phyloP scores from a whole-genome alignment of 2,888 invertebrate genomes.

The Caradrina kadenii region DNA sequence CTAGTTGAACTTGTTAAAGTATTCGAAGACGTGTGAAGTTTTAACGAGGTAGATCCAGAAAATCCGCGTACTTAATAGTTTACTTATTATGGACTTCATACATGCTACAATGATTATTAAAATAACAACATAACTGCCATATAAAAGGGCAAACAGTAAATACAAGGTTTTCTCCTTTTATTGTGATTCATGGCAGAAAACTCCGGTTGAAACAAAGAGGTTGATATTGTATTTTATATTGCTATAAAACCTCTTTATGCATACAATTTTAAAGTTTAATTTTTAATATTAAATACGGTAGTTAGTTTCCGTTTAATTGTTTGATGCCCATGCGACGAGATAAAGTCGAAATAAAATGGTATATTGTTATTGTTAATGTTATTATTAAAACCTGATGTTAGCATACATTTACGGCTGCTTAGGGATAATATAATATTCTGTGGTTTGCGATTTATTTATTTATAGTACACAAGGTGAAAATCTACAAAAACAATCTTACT shows the following conservation, averaged over 20 bases:
- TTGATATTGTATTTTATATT: neutral
- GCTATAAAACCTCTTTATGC: conserved; percentile 11
- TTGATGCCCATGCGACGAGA: conserved; percentile 19
- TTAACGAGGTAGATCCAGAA: conserved; percentile 77
- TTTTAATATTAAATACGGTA: conserved; percentile 9
- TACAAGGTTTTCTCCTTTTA: conserved; percentile 51
- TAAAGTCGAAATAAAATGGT: conserved; percentile 19
- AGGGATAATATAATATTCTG: neutral
- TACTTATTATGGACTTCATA: conserved; percentile 52
- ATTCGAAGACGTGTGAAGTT: conserved; percentile 79
- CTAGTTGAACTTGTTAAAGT: conserved; percentile 77
- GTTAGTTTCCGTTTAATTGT: conserved; percentile 39
- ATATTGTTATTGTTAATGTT: conserved; percentile 9
- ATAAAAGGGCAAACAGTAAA: conserved; percentile 55
- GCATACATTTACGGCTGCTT: neutral
- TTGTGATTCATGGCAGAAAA: conserved; percentile 51
- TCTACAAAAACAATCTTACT: too few species aligned
- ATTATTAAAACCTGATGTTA: conserved; percentile 13
- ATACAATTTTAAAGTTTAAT: neutral
- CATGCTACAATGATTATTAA: conserved; percentile 42
- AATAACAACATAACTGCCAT: conserved; percentile 41
- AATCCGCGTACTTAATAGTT: conserved; percentile 72
- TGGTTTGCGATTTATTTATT: too few species aligned
- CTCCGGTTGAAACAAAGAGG: conserved; percentile 45
- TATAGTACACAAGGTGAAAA: too few species aligned